phyloP scores from a whole-genome alignment of 53 echinoderm and acorn worm species.

The Zoroaster sp. region DNA sequence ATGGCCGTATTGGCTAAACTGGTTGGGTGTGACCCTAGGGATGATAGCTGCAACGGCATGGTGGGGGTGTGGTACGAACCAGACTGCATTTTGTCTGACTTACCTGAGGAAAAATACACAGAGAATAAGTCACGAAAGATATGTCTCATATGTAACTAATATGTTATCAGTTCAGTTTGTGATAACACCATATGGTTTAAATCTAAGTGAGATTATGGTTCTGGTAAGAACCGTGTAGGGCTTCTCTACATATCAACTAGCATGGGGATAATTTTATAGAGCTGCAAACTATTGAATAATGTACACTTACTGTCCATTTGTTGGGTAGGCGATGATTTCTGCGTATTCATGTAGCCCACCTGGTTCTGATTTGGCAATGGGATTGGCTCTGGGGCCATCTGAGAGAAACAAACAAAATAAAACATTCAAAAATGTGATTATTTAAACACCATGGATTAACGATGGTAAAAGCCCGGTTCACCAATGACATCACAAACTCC shows the following conservation, averaged over 20 bases:
- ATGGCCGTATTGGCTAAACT: conserved; percentile 40
- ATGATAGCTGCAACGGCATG: conserved; percentile 28
- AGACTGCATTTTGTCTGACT: conserved; percentile 40
- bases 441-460: too few relatives aligned
- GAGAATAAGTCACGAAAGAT: background rate
- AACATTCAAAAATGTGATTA: too few relatives aligned
- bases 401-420: background rate
- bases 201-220: too few relatives aligned
- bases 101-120: background rate
- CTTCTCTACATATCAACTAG: too few relatives aligned
- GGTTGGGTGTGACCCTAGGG: conserved; percentile 49
- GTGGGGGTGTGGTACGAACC: conserved; percentile 21
- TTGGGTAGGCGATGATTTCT: conserved; percentile 69
- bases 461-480: too few relatives aligned
- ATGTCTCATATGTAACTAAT: background rate
- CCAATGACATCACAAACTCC: too few relatives aligned
- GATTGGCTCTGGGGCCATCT: conserved; percentile 94
- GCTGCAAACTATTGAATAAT: too few relatives aligned
- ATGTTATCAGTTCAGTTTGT: background rate
- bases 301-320: conserved; percentile 81
- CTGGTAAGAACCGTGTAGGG: too few relatives aligned
- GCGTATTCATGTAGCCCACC: conserved; percentile 70
- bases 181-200: background rate
- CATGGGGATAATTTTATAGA: background rate
- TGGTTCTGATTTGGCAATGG: conserved; percentile 90